Evolutionary conservation across 2,797 vertebrate species (phyloP).

Genomic region (Poeciliopsis turneri): DNA sequence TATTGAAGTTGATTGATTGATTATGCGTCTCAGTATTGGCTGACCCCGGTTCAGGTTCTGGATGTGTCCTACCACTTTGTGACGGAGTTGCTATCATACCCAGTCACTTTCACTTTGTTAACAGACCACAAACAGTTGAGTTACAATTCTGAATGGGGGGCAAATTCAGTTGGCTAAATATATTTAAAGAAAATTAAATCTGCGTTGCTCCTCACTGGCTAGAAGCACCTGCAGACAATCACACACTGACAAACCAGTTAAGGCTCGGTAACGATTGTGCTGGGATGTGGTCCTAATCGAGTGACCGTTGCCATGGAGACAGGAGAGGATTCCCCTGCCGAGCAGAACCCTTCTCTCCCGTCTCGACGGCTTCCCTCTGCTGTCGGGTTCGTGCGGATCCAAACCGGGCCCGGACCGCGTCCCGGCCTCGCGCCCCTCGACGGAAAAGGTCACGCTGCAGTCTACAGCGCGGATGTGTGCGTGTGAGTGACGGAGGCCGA

Average conservation of each 20-base stretch:
- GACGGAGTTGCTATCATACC: neutral
- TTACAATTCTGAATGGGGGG: neutral
- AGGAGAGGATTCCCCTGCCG: conserved; percentile 60
- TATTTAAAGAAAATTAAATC: neutral
- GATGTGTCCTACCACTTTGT: neutral
- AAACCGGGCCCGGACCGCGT: conserved; percentile 26
- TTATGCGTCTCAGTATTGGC: neutral
- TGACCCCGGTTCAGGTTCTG: neutral
- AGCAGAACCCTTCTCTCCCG: conserved; percentile 26
- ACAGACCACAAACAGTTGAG: neutral
- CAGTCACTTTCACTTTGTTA: neutral
- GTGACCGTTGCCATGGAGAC: conserved; percentile 70
- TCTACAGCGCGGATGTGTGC: neutral
- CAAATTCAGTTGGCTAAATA: neutral
- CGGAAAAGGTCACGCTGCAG: conserved; percentile 51
- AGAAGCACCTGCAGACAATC: conserved; percentile 2
- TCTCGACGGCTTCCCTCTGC: conserved; percentile 29
- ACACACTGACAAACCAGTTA: conserved; percentile 19
- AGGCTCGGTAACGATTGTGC: conserved; percentile 40
- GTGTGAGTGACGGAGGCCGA: conserved; percentile 11
- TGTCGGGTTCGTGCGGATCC: conserved; percentile 37
- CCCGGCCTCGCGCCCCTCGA: neutral
- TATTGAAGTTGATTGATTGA: too few relatives aligned
- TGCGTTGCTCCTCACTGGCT: neutral
- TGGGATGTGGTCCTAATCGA: conserved; percentile 52